Conservation (phyloP, 2,113 vertebrate species). For the Guaruba guarouba region DNA sequence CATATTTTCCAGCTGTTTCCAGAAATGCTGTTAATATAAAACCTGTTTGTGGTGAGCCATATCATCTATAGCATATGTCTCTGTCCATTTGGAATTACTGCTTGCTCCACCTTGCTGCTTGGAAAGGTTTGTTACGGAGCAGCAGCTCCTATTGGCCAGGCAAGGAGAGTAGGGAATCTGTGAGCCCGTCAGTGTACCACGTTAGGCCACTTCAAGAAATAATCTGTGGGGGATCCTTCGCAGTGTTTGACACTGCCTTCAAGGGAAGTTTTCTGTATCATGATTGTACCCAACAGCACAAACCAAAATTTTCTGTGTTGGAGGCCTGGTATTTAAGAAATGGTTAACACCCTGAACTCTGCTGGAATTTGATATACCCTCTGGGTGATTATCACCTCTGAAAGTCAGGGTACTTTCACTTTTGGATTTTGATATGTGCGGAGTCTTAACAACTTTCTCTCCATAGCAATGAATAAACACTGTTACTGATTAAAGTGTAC, state of each 20-base stretch:
- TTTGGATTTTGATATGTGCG: not conserved
- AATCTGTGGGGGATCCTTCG: not conserved
- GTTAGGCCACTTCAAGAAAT: not conserved
- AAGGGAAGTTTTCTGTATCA: not conserved
- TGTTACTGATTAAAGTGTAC: not conserved
- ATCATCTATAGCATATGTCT: fast-evolving
- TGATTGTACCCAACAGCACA: not conserved
- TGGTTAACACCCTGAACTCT: not conserved
- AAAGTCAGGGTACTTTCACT: not conserved
- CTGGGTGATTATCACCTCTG: not conserved
- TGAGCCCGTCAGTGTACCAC: not conserved
- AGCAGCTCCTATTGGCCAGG: not conserved
- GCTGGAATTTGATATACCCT: not conserved
- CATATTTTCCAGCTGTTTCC: not conserved
- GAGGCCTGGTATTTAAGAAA: not conserved
- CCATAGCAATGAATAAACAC: not conserved
- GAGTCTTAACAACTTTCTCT: not conserved
- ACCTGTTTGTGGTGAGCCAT: not conserved
- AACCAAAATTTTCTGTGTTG: not conserved
- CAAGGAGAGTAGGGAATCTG: not conserved
- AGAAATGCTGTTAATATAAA: not conserved
- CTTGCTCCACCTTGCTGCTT: not conserved
- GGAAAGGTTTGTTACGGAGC: not conserved
- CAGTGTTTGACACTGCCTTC: not conserved
- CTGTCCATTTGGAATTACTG: not conserved